phyloP scores from a whole-genome alignment of 2,113 vertebrate species.

The Marmota monax region DNA sequence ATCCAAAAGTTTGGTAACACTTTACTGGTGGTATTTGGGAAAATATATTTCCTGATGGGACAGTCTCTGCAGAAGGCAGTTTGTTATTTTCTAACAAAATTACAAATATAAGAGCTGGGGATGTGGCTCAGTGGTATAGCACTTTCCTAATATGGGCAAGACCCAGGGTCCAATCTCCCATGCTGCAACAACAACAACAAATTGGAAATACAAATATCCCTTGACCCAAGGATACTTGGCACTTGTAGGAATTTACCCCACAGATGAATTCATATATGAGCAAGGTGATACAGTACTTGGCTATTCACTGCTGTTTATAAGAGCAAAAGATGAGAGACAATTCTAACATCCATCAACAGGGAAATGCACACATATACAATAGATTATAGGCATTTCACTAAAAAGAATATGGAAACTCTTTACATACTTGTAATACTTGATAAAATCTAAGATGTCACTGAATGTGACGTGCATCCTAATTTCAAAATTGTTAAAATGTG shows the following conservation, averaged over 20 bases:
- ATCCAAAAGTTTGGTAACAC: not conserved
- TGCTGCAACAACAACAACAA: not conserved
- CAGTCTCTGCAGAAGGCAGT: not conserved
- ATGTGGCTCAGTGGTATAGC: not conserved
- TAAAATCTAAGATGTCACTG: not conserved
- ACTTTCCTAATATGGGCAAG: not conserved
- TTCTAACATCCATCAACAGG: not conserved
- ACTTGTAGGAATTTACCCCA: constrained; percentile 8
- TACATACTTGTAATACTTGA: not conserved
- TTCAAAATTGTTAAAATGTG: not conserved
- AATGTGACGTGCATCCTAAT: not conserved
- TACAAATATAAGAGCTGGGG: not conserved
- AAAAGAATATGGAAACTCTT: not conserved
- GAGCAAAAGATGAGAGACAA: not conserved
- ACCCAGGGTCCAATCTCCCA: not conserved
- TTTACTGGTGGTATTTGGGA: not conserved
- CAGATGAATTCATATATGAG: not conserved
- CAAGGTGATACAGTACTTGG: not conserved
- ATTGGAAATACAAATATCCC: not conserved
- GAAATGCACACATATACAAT: not conserved
- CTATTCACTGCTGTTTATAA: not conserved
- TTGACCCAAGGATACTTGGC: not conserved
- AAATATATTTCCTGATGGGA: not conserved
- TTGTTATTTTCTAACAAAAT: not conserved
- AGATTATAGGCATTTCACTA: not conserved